phyloP scores from a whole-genome alignment of 1,140 invertebrate genomes.

The Pseudomyrmex gracilis region DNA sequence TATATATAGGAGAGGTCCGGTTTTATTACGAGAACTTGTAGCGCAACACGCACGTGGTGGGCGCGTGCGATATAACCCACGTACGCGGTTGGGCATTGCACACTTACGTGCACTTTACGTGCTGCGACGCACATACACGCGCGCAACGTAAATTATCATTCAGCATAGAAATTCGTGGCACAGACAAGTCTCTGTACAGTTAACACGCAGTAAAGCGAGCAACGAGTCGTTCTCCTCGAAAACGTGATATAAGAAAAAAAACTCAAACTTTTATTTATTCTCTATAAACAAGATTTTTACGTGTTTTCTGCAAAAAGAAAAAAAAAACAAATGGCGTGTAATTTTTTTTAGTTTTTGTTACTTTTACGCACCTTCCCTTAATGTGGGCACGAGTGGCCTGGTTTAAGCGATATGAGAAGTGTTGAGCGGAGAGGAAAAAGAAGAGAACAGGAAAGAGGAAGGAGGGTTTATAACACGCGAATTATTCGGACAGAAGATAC shows the following conservation, averaged over 20 bases:
- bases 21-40: conserved; percentile 69
- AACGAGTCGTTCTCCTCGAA: too few relatives aligned
- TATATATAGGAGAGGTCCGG: conserved; percentile 63
- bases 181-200: background rate
- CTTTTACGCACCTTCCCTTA: background rate
- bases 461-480: conserved; percentile 53
- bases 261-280: too few relatives aligned
- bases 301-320: too few relatives aligned
- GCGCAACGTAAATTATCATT: conserved; percentile 69
- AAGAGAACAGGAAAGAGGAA: conserved; percentile 1
- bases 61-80: background rate
- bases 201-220: conserved; percentile 7
- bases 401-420: conserved; percentile 52
- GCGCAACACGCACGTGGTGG: conserved; percentile 29
- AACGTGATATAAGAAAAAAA: too few relatives aligned
- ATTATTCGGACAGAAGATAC: conserved; percentile 68
- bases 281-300: too few relatives aligned
- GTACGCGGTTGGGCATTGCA: background rate
- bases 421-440: conserved; percentile 20
- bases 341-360: background rate
- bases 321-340: background rate
- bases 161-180: conserved; percentile 59
- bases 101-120: conserved; percentile 28
- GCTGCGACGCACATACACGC: conserved; percentile 52
- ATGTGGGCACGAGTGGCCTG: background rate